Percentiles rank a stretch among this genome's conserved stretches.
Evolutionary conservation across 1,140 invertebrate genomes (phyloP).

Genomic region (Batillaria attramentaria): DNA sequence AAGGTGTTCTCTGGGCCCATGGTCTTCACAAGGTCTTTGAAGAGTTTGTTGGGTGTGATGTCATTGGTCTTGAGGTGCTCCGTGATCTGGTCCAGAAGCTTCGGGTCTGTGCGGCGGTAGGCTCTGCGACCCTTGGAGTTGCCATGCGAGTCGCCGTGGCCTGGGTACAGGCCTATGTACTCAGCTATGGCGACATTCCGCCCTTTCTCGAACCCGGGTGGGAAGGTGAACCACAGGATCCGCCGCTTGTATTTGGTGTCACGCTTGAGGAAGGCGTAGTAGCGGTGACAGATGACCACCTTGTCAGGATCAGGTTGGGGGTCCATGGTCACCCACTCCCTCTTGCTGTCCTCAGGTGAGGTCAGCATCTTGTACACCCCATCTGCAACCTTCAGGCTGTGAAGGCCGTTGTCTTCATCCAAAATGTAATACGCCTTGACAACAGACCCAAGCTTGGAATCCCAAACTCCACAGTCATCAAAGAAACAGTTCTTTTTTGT

Average conservation of each 20-base stretch:
- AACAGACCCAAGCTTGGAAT: constrained; percentile 24
- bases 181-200: constrained; percentile 36
- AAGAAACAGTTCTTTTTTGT: constrained; percentile 27
- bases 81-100: constrained; percentile 28
- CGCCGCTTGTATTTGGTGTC: constrained; percentile 35
- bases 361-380: constrained; percentile 16
- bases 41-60: constrained; percentile 17
- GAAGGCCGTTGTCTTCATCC: not conserved
- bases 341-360: constrained; percentile 29
- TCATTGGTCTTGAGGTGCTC: constrained; percentile 20
- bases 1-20: constrained; percentile 13
- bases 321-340: constrained; percentile 22
- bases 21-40: constrained; percentile 4
- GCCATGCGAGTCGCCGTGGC: constrained; percentile 29
- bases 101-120: constrained; percentile 38
- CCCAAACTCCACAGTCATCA: constrained; percentile 45
- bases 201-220: not conserved
- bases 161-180: constrained; percentile 40
- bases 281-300: constrained; percentile 34
- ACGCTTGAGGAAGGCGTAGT: constrained; percentile 41
- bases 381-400: constrained; percentile 16
- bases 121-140: constrained; percentile 31
- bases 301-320: constrained; percentile 35
- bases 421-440: constrained; percentile 32
- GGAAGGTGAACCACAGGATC: constrained; percentile 38